A percentile compares a stretch with the other conserved stretches of the same genome.
Conservation (phyloP, 2,113 vertebrate genomes). For the Phalacrocorax pelagicus region DNA sequence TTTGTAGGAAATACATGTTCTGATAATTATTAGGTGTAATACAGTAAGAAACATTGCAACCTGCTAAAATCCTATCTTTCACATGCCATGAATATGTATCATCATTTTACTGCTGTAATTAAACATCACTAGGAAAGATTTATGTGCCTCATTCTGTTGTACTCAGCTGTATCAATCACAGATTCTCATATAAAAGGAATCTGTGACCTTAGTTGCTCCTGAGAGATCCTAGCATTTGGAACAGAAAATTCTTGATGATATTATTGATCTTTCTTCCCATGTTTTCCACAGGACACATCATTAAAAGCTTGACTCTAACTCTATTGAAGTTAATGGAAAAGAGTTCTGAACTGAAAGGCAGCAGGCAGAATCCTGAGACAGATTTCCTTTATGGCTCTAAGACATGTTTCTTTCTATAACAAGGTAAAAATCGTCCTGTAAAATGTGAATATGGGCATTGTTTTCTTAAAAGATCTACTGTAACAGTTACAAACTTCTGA, state of each 20-base stretch:
- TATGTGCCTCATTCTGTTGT: not conserved
- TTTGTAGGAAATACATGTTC: not conserved
- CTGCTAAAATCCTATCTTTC: not conserved
- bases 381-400: not conserved
- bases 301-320: not conserved
- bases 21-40: not conserved
- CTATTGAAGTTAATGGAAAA: not conserved
- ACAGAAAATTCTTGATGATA: not conserved
- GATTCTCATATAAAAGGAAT: not conserved
- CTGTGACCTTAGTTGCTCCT: not conserved
- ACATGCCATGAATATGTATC: not conserved
- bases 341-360: not conserved
- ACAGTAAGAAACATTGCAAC: not conserved
- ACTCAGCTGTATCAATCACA: not conserved
- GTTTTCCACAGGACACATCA: not conserved
- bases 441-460: not conserved
- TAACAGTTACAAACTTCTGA: not conserved
- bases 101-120: not conserved
- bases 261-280: not conserved
- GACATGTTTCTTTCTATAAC: not conserved
- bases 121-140: not conserved
- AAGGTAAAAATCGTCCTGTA: not conserved
- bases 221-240: not conserved
- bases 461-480: not conserved
- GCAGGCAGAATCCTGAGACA: not conserved